phyloP scores from a whole-genome alignment of 2,113 vertebrate genomes.

The Poeciliopsis retropinna region DNA sequence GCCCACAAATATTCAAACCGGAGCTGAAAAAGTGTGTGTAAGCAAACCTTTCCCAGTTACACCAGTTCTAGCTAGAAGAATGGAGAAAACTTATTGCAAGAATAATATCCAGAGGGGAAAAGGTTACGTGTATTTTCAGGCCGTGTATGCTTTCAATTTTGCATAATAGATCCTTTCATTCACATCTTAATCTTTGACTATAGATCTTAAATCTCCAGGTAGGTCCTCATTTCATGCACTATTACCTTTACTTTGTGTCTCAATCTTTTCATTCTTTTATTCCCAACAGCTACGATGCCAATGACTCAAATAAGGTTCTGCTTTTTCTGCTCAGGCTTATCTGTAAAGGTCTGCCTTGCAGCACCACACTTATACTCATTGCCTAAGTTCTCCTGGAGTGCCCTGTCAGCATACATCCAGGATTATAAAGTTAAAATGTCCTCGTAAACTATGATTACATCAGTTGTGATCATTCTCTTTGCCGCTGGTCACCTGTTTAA shows the following conservation, averaged over 20 bases:
- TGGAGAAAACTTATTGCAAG: background rate
- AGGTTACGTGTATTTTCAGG: too few species aligned
- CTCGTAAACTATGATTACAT: constrained; percentile 3
- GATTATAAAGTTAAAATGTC: constrained; percentile 17
- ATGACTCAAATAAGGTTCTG: constrained; percentile 41
- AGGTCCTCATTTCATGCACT: constrained; percentile 30
- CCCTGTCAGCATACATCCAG: background rate
- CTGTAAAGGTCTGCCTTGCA: constrained; percentile 36
- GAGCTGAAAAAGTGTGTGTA: too few species aligned
- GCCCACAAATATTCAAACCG: background rate
- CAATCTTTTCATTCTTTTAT: constrained; percentile 39
- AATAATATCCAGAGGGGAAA: background rate
- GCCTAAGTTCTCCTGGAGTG: background rate
- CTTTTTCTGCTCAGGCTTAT: constrained; percentile 20
- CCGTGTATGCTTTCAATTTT: background rate
- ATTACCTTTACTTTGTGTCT: constrained; percentile 26
- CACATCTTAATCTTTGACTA: background rate
- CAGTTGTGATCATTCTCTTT: background rate
- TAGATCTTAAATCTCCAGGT: constrained; percentile 24
- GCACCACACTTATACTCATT: constrained; percentile 4
- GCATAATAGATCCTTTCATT: background rate
- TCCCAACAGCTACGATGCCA: constrained; percentile 27
- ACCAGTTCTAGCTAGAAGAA: background rate
- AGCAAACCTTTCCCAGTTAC: too few species aligned
- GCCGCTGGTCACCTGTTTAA: constrained; percentile 4